phyloP scores from a whole-genome alignment of 1,140 invertebrate genomes.

The Tyrophagus putrescentiae region DNA sequence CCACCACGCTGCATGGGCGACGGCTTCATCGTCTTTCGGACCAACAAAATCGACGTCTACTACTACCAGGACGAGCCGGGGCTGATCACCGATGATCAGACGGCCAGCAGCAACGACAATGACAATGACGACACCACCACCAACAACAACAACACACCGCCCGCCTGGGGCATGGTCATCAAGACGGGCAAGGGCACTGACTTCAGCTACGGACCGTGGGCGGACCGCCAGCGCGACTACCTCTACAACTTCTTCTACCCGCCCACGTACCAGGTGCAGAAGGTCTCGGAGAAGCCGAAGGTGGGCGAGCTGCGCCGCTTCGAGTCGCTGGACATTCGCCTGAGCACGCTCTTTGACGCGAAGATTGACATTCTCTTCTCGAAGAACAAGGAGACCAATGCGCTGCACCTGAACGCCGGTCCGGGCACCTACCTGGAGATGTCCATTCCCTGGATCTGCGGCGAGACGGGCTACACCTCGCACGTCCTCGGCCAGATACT shows the following conservation, averaged over 20 bases:
- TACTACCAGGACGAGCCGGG: constrained; percentile 92
- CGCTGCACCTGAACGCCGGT: constrained; percentile 80
- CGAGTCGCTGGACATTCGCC: constrained; percentile 77
- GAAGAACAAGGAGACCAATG: constrained; percentile 83
- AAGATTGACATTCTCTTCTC: constrained; percentile 92
- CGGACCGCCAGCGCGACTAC: constrained; percentile 84
- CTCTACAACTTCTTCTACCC: constrained; percentile 94
- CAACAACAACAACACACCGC: constrained; percentile 66
- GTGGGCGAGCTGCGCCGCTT: constrained; percentile 72
- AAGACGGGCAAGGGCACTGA: constrained; percentile 94
- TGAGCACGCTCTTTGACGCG: constrained; percentile 75
- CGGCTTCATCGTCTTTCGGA: constrained; percentile 90
- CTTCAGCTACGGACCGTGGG: constrained; percentile 96
- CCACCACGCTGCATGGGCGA: constrained; percentile 94
- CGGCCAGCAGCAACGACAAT: constrained; percentile 69
- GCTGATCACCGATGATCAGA: constrained; percentile 70
- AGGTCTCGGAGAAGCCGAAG: constrained; percentile 41
- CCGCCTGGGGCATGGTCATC: constrained; percentile 85
- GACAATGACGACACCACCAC: constrained; percentile 84
- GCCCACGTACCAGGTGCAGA: constrained; percentile 32
- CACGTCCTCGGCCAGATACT: constrained; percentile 81
- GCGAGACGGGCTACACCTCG: constrained; percentile 66
- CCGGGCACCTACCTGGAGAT: constrained; percentile 85
- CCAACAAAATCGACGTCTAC: constrained; percentile 82
- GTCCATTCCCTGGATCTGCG: constrained; percentile 81